Percentiles rank a stretch among this genome's conserved stretches.
These are phyloP conservation scores for Apistogramma diplotaenia DNA, from an alignment of 2,113 vertebrate species.

Conservation along the genomic window DNA sequence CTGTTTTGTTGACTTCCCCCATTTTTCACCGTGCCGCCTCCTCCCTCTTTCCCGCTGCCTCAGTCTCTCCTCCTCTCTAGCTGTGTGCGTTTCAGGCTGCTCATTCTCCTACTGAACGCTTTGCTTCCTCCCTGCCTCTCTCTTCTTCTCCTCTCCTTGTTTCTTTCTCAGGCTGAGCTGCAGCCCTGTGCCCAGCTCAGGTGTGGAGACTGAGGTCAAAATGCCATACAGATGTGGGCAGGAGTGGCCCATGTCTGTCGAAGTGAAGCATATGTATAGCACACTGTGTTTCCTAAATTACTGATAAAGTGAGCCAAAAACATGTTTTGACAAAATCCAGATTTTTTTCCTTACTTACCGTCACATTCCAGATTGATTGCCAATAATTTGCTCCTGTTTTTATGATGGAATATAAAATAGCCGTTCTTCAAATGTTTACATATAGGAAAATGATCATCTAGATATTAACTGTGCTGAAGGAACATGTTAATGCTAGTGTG, in stretches of 20 bases:
- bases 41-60: constrained; percentile 28
- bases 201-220: not conserved
- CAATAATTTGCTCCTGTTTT: not conserved
- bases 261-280: not conserved
- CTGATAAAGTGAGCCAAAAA: not conserved
- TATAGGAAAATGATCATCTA: not conserved
- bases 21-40: constrained; percentile 30
- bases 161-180: constrained; percentile 17
- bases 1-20: constrained; percentile 32
- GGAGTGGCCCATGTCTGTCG: not conserved
- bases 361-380: not conserved
- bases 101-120: constrained; percentile 24
- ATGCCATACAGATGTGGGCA: not conserved
- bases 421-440: not conserved
- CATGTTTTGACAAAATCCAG: not conserved
- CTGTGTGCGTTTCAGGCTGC: constrained; percentile 37
- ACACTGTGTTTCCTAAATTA: not conserved
- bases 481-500: not conserved
- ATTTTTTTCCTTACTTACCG: not conserved
- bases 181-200: not conserved
- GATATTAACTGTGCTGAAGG: not conserved
- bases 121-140: constrained; percentile 15
- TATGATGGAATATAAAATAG: not conserved
- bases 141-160: constrained; percentile 1
- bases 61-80: constrained; percentile 26